These are phyloP conservation scores for Aphrocallistes beatrix DNA, from an alignment of 37 sponge, comb jelly and placozoan genomes.

Conservation along the genomic window DNA sequence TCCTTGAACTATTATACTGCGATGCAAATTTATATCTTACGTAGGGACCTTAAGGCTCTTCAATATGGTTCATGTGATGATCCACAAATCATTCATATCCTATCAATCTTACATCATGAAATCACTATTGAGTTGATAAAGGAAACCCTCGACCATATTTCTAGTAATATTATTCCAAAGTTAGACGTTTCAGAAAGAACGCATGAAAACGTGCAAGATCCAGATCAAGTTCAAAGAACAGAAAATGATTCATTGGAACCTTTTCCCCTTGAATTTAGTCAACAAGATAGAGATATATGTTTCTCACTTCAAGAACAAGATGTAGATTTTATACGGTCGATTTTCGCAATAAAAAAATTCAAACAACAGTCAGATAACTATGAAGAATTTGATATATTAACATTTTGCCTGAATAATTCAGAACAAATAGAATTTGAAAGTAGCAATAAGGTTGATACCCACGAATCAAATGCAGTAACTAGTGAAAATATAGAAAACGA, in stretches of 20 bases:
- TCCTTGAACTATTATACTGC: background rate
- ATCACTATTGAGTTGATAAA: background rate
- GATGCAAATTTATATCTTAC: background rate
- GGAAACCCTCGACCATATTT: too few relatives aligned
- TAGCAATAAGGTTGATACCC: background rate
- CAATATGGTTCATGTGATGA: background rate
- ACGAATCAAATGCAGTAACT: background rate
- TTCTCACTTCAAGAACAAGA: background rate
- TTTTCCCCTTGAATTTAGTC: background rate
- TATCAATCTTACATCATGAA: background rate
- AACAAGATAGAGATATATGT: background rate
- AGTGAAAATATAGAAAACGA: too few relatives aligned
- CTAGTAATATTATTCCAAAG: too few relatives aligned
- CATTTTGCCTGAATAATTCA: background rate
- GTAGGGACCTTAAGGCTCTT: background rate
- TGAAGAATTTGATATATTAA: background rate
- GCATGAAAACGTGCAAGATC: too few relatives aligned
- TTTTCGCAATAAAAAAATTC: background rate
- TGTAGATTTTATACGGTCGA: background rate
- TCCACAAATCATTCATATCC: background rate
- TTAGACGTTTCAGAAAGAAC: too few relatives aligned
- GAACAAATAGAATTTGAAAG: background rate
- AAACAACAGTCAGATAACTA: background rate
- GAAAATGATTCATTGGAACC: background rate
- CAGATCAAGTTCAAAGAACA: too few relatives aligned